Conservation (phyloP, 2,113 vertebrate genomes). For the Macroglossus sobrinus region DNA sequence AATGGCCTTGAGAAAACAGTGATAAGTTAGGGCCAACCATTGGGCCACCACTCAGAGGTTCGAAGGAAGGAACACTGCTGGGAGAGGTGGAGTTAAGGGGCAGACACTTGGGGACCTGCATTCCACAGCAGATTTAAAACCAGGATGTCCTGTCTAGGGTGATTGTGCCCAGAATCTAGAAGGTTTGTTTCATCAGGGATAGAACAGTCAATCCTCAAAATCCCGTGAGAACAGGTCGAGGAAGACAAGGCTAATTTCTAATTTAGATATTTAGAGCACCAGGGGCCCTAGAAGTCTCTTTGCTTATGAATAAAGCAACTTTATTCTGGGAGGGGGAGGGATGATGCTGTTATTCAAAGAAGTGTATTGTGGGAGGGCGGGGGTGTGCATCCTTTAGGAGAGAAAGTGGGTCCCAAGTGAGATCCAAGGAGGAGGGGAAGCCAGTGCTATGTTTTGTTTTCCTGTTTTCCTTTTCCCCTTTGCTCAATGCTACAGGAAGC, state of each 20-base stretch:
- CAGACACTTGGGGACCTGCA: accelerated
- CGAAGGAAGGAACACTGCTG: not conserved
- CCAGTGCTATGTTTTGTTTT: constrained; percentile 47
- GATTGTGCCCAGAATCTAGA: not conserved
- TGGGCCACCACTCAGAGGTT: not conserved
- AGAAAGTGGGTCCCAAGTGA: constrained; percentile 40
- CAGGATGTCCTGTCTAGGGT: not conserved
- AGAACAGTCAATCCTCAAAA: not conserved
- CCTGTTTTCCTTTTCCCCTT: constrained; percentile 52
- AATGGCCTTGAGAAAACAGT: not conserved
- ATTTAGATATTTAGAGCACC: constrained; percentile 38
- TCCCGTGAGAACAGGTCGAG: not conserved
- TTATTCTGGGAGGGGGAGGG: not conserved
- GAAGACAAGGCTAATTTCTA: not conserved
- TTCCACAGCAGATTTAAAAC: not conserved
- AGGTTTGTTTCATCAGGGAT: not conserved
- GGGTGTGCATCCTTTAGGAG: constrained; percentile 20
- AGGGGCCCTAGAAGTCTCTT: not conserved
- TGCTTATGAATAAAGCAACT: not conserved
- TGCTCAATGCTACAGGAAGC: constrained; percentile 67
- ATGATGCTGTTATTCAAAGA: not conserved
- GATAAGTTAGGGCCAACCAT: not conserved
- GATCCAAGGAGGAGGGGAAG: constrained; percentile 43
- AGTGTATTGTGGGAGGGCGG: not conserved
- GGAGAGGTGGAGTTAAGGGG: not conserved